Percentiles rank a stretch among this genome's conserved stretches.
Evolutionary conservation across 2,797 vertebrate genomes (phyloP).

Genomic region (Semaprochilodus insignis): DNA sequence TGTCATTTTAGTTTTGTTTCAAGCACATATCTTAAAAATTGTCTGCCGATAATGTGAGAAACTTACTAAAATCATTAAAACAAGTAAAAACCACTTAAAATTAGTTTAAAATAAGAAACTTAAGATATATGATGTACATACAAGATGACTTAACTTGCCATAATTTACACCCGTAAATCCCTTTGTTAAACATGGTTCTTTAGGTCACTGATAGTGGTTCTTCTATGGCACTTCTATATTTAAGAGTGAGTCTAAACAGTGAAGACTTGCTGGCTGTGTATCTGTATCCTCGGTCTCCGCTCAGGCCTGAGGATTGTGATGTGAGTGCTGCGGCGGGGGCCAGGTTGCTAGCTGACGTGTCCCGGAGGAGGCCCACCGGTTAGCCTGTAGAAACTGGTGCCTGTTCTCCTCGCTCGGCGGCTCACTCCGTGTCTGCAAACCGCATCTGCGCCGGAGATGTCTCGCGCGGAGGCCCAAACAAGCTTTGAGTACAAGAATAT

Average conservation of each 20-base stretch:
- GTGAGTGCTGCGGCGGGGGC: constrained; percentile 38
- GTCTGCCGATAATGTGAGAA: too few species aligned
- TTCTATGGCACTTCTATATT: too few species aligned
- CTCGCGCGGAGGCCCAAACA: constrained; percentile 73
- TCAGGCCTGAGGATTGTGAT: constrained; percentile 10
- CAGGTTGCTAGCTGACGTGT: constrained; percentile 69
- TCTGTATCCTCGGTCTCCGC: constrained; percentile 21
- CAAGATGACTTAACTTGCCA: too few species aligned
- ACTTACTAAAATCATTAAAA: too few species aligned
- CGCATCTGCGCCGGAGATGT: constrained; percentile 71
- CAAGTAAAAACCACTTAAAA: too few species aligned
- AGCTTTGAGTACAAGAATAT: constrained; percentile 82
- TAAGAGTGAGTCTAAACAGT: not conserved
- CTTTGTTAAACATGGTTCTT: too few species aligned
- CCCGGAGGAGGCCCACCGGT: constrained; percentile 67
- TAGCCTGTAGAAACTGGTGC: constrained; percentile 72
- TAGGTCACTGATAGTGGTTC: too few species aligned
- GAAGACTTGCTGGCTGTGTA: not conserved
- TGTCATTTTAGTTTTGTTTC: too few species aligned
- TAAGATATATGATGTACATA: too few species aligned
- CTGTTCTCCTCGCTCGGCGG: constrained; percentile 16
- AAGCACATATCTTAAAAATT: too few species aligned
- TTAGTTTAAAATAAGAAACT: too few species aligned
- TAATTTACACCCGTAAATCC: too few species aligned
- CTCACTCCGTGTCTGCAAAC: constrained; percentile 55